phyloP scores from a whole-genome alignment of 2,113 vertebrate genomes.

The Acanthisitta chloris region DNA sequence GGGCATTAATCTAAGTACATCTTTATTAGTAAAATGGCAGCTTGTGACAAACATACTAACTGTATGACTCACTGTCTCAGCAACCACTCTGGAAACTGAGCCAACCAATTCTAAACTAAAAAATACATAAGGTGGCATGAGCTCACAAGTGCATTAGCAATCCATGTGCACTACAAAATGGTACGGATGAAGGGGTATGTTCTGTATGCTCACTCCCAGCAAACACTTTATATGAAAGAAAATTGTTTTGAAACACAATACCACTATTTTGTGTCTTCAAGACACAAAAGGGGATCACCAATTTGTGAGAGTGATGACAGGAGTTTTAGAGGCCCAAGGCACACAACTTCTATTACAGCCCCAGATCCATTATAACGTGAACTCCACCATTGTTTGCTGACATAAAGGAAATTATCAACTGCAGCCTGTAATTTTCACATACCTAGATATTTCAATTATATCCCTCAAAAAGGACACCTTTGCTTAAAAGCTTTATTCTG shows the following conservation, averaged over 20 bases:
- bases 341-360: neutral
- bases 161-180: neutral
- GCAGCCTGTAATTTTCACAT: neutral
- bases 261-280: neutral
- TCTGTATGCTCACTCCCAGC: too few species aligned
- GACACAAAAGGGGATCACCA: neutral
- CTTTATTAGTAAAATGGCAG: neutral
- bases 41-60: neutral
- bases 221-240: neutral
- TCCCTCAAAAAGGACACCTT: neutral
- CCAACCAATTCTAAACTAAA: neutral
- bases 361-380: neutral
- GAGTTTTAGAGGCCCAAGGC: neutral
- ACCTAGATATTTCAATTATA: neutral
- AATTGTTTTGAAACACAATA: neutral
- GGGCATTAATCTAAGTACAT: neutral
- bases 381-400: neutral
- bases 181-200: accelerated
- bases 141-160: neutral
- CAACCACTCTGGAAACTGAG: neutral
- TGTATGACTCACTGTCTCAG: neutral
- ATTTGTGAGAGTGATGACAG: neutral
- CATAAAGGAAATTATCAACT: neutral
- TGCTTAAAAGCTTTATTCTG: neutral
- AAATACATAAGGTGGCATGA: neutral